phyloP scores from a whole-genome alignment of 2,797 vertebrate genomes.

The Erpetoichthys calabaricus region DNA sequence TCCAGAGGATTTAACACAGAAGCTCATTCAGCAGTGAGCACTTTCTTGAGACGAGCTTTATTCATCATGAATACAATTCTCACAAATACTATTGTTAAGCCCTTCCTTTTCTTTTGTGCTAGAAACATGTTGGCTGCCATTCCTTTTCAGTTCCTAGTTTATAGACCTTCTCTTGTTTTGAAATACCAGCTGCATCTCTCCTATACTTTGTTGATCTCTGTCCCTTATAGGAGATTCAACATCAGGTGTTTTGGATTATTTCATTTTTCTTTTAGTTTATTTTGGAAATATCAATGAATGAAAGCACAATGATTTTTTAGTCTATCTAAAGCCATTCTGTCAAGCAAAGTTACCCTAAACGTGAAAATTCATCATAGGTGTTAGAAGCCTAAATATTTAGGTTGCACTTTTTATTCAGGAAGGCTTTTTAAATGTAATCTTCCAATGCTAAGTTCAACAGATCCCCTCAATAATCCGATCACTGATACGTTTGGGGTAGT shows the following conservation, averaged over 20 bases:
- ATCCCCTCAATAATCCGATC: no score
- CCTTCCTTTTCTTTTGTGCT: neutral
- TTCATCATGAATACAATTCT: neutral
- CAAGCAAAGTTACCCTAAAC: no score
- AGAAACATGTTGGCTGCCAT: neutral
- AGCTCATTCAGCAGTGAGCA: neutral
- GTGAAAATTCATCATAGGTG: no score
- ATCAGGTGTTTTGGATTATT: neutral
- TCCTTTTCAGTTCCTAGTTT: neutral
- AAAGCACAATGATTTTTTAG: slow-evolving; percentile 16
- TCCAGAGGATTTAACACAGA: no score
- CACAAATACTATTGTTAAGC: neutral
- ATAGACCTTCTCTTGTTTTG: neutral
- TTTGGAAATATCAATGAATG: slow-evolving; percentile 1
- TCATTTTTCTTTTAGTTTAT: neutral
- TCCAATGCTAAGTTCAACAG: no score
- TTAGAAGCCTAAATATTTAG: no score
- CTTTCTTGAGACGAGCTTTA: neutral
- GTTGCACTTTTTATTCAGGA: no score
- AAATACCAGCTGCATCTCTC: neutral
- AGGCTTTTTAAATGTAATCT: no score
- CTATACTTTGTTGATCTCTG: neutral
- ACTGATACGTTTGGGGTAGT: no score
- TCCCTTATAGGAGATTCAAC: no score
- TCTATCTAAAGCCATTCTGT: no score